Percentiles rank a stretch among this genome's conserved stretches.
phyloP scores from a whole-genome alignment of 53 echinoderm and acorn worm genomes.

The Astropecten irregularis region DNA sequence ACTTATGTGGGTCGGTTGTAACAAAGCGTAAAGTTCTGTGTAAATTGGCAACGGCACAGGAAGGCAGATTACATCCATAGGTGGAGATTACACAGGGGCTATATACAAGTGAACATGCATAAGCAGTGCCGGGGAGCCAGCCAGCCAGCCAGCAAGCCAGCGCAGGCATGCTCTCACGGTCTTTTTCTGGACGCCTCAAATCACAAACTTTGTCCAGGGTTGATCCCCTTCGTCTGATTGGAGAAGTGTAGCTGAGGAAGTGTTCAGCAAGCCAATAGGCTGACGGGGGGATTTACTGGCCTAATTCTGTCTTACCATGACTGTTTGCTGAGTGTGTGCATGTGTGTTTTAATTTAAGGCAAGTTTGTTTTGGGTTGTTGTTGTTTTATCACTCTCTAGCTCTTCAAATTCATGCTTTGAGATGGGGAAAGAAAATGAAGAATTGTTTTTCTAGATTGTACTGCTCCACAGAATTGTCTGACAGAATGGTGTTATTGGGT shows the following conservation, averaged over 20 bases:
- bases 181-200: no score
- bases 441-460: no score
- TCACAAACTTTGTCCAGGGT: conserved; percentile 34
- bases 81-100: not conserved
- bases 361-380: no score
- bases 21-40: conserved; percentile 47
- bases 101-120: conserved; percentile 9
- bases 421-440: no score
- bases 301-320: not conserved
- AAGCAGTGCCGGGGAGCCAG: no score
- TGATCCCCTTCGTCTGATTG: conserved; percentile 29
- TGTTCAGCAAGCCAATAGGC: conserved; percentile 14
- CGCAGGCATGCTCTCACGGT: no score
- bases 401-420: no score
- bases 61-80: conserved; percentile 10
- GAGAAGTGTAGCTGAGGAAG: not conserved
- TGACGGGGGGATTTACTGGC: not conserved
- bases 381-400: no score
- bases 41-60: conserved; percentile 36
- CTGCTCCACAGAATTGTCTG: no score
- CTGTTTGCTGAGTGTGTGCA: not conserved
- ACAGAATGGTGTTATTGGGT: no score
- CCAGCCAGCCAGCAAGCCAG: no score
- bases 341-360: no score
- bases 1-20: conserved; percentile 47